Evolutionary conservation across 2,888 invertebrate species (phyloP).

Genomic region (Leptopilina drosophilae): DNA sequence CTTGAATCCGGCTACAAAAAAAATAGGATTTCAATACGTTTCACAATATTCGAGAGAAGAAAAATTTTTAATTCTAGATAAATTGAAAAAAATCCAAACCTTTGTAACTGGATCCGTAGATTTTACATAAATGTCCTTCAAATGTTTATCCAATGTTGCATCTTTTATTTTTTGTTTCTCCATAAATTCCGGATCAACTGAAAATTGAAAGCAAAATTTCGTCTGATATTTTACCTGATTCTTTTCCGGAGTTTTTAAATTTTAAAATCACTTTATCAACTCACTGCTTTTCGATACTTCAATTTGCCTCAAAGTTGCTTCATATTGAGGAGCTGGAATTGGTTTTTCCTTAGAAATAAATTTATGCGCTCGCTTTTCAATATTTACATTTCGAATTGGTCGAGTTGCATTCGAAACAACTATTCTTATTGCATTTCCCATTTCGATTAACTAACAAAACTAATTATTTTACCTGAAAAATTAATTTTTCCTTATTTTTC

Average conservation of each 20-base stretch:
- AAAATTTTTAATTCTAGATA: not conserved
- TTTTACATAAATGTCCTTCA: conserved; percentile 86
- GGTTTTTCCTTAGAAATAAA: conserved; percentile 83
- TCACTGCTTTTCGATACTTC: conserved; percentile 80
- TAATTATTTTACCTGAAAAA: not conserved
- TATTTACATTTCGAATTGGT: conserved; percentile 84
- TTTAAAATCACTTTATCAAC: conserved; percentile 19
- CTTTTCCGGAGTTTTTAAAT: not conserved
- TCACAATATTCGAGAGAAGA: not conserved
- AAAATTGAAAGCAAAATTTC: not conserved
- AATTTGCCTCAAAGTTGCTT: conserved; percentile 81
- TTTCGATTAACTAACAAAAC: conserved; percentile 64
- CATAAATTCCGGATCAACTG: conserved; percentile 81
- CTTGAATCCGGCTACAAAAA: conserved; percentile 57
- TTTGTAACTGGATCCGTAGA: conserved; percentile 78
- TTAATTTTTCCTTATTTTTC: not conserved
- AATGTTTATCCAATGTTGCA: conserved; percentile 80
- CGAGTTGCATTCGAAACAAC: conserved; percentile 80
- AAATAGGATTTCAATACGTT: not conserved
- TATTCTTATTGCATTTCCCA: conserved; percentile 80
- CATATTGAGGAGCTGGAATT: conserved; percentile 83
- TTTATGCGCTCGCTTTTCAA: conserved; percentile 87
- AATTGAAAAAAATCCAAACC: conserved; percentile 55
- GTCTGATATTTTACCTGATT: not conserved
- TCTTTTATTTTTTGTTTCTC: conserved; percentile 83